A percentile compares a stretch with the other conserved stretches of the same genome.
Conservation (phyloP, 2,113 vertebrate genomes). For the Speoplatyrhinus poulsoni region DNA sequence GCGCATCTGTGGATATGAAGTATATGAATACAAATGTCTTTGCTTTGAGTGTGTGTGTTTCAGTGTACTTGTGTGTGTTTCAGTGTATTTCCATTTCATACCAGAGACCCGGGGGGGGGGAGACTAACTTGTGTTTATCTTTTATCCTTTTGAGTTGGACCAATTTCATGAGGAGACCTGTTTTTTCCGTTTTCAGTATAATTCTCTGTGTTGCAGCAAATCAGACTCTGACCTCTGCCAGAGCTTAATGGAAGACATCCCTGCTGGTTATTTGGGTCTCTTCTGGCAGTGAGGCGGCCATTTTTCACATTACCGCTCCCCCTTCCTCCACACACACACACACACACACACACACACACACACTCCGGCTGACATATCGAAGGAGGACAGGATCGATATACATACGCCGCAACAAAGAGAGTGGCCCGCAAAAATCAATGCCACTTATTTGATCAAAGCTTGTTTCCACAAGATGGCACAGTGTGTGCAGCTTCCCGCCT, state of each 20-base stretch:
- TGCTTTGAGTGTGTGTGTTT: not conserved
- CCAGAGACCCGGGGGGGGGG: conserved; percentile 21
- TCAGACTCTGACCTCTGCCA: conserved; percentile 14
- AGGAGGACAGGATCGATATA: conserved; percentile 68
- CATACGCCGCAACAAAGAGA: conserved; percentile 51
- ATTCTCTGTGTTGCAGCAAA: conserved; percentile 34
- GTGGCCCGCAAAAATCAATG: conserved; percentile 53
- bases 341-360: too few species aligned
- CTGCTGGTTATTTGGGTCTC: conserved; percentile 31
- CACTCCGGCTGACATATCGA: conserved; percentile 49
- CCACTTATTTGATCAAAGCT: conserved; percentile 62
- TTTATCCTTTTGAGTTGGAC: conserved; percentile 15
- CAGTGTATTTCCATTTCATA: conserved; percentile 10
- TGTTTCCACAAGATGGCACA: conserved; percentile 38
- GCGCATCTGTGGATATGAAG: not conserved
- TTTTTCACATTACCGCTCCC: conserved; percentile 67
- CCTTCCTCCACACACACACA: conserved; percentile 3
- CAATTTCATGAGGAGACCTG: conserved; percentile 26
- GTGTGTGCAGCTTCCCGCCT: conserved; percentile 4
- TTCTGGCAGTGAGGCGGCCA: conserved; percentile 42
- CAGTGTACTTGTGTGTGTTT: not conserved
- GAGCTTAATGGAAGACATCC: conserved; percentile 32
- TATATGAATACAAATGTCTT: not conserved
- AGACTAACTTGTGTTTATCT: conserved; percentile 4
- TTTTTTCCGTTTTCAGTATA: conserved; percentile 35